Evolutionary conservation across 2,888 invertebrate species (phyloP).

Genomic region (Thymelicus sylvestris): DNA sequence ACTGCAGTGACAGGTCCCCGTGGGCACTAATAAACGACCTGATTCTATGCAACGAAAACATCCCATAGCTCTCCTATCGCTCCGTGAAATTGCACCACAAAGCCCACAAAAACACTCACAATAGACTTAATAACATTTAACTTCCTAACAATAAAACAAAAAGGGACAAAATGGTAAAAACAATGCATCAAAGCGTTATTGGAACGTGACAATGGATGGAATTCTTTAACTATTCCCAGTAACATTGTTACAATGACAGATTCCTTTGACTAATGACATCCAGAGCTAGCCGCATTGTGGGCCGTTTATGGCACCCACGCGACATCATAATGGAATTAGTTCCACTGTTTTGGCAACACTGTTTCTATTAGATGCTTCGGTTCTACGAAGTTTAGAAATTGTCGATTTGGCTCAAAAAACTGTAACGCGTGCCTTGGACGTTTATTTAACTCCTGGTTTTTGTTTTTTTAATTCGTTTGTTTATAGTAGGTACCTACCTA

Average conservation of each 20-base stretch:
- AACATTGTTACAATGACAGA: slow-evolving; percentile 63
- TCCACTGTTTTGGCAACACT: slow-evolving; percentile 81
- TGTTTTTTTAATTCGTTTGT: not conserved
- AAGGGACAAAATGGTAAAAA: slow-evolving; percentile 68
- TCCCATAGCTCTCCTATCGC: slow-evolving; percentile 58
- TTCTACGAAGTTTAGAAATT: slow-evolving; percentile 76
- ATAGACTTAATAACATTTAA: slow-evolving; percentile 79
- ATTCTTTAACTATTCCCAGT: slow-evolving; percentile 68
- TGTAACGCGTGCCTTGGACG: slow-evolving; percentile 67
- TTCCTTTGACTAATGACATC: slow-evolving; percentile 72
- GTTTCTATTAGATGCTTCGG: slow-evolving; percentile 53
- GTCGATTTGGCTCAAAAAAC: slow-evolving; percentile 64
- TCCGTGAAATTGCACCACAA: slow-evolving; percentile 67
- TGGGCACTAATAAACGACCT: slow-evolving; percentile 75
- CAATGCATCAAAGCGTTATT: slow-evolving; percentile 66
- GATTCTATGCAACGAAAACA: slow-evolving; percentile 70
- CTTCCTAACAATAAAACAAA: slow-evolving; percentile 80
- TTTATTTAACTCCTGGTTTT: slow-evolving; percentile 23
- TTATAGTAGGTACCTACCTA: not conserved
- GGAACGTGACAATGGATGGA: slow-evolving; percentile 56
- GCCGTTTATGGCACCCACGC: slow-evolving; percentile 80
- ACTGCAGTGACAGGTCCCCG: slow-evolving; percentile 66
- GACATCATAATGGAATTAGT: slow-evolving; percentile 81
- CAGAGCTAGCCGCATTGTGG: slow-evolving; percentile 75
- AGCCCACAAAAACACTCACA: slow-evolving; percentile 63